Percentiles rank a stretch among this genome's conserved stretches.
These are phyloP conservation scores for Chiloscyllium plagiosum DNA, from an alignment of 2,113 vertebrate genomes.

Conservation along the genomic window DNA sequence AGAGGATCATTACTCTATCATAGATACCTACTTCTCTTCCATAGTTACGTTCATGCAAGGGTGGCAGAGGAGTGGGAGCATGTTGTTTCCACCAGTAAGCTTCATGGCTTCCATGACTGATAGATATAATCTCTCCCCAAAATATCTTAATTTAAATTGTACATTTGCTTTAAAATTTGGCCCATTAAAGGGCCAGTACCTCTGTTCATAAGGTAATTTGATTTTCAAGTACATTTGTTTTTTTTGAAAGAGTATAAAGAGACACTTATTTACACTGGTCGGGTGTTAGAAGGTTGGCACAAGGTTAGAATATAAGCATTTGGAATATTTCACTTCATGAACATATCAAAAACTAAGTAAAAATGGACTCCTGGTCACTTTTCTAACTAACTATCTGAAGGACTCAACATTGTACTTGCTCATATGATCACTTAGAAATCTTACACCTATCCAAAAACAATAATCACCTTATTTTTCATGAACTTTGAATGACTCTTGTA, in stretches of 20 bases:
- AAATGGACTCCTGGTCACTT: not conserved
- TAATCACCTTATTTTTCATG: conserved; percentile 94
- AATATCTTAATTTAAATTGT: too few relatives aligned
- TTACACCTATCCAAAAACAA: not conserved
- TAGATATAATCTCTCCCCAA: too few relatives aligned
- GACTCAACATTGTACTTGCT: not conserved
- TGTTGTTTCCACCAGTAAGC: too few relatives aligned
- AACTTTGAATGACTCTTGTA: conserved; percentile 99
- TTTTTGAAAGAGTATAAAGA: not conserved
- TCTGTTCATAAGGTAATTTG: too few relatives aligned
- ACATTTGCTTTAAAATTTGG: too few relatives aligned
- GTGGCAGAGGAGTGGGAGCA: too few relatives aligned
- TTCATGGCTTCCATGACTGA: too few relatives aligned
- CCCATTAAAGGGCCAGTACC: too few relatives aligned
- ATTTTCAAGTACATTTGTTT: too few relatives aligned
- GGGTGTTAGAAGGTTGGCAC: not conserved
- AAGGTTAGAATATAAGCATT: not conserved
- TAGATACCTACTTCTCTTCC: too few relatives aligned
- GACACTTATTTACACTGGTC: not conserved
- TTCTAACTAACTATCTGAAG: not conserved
- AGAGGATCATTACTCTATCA: too few relatives aligned
- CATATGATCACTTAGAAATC: not conserved
- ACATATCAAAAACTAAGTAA: not conserved
- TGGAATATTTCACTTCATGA: not conserved
- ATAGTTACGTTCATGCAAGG: too few relatives aligned